A percentile compares a stretch with the other conserved stretches of the same genome.
These are phyloP conservation scores for Mimachlamys varia DNA, from an alignment of 2,888 invertebrate species.

Conservation along the genomic window DNA sequence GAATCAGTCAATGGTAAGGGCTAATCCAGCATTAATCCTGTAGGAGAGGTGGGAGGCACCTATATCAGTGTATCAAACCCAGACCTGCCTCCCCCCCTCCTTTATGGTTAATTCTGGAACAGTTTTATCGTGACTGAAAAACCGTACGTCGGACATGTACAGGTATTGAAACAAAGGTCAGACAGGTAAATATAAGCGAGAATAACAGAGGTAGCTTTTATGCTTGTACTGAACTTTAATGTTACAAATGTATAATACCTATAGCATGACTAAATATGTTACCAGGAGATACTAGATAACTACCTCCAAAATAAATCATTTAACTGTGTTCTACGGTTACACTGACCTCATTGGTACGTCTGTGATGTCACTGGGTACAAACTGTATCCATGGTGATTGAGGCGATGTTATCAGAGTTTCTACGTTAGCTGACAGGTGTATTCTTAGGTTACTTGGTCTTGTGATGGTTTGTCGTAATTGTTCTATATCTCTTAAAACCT, in stretches of 20 bases:
- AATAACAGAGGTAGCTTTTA: not conserved
- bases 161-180: too few relatives aligned
- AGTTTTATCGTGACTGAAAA: too few relatives aligned
- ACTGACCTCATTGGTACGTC: not conserved
- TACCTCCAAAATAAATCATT: too few relatives aligned
- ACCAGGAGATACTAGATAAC: not conserved
- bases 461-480: slow-evolving; percentile 85
- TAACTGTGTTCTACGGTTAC: not conserved
- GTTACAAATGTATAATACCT: not conserved
- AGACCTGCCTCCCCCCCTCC: too few relatives aligned
- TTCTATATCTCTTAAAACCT: slow-evolving; percentile 83
- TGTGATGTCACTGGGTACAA: slow-evolving; percentile 51
- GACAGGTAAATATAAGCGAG: too few relatives aligned
- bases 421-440: slow-evolving; percentile 90
- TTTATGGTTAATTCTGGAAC: too few relatives aligned
- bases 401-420: slow-evolving; percentile 82
- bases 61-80: too few relatives aligned
- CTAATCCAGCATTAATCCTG: too few relatives aligned
- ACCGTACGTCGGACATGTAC: too few relatives aligned
- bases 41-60: too few relatives aligned
- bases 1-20: too few relatives aligned
- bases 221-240: not conserved
- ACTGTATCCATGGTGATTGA: slow-evolving; percentile 67
- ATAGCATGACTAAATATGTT: not conserved
- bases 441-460: slow-evolving; percentile 85